Base-by-base conservation (phyloP, 2,113 vertebrate genomes). In the Scomber japonicus region DNA sequence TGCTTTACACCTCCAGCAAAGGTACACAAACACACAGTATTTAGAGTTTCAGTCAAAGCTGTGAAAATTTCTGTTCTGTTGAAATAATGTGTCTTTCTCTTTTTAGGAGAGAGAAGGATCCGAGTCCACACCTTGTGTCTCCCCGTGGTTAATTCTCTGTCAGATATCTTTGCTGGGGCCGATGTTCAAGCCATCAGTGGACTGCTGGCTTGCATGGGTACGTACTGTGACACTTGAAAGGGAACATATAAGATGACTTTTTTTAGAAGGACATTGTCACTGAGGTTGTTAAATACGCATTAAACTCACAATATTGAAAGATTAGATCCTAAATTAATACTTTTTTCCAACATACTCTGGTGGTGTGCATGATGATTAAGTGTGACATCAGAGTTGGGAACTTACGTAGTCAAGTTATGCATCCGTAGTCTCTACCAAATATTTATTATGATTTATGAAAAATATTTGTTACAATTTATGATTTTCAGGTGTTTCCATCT, bases 1-100 rank as follows among this genome's bases (percentile, higher is more conserved):
- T 99, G 53, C 94, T 99, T 11, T 99, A 99, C 91, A 99, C 98
- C 0, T 99, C 98, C 83, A 99, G 98, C 93, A 99, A 98, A 97
- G 98, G 98, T 98, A 87, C 3, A 45, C n/a, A 49, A 0, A 3
- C 19, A 65, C 40, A 46, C 57, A 9, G 35, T 7, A 40, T 40
- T 40, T 9, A 40, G 35, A 40, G 35, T 7, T 40, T 40, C 9
- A 40, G 8, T 40, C 16, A 40, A 61, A 60, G 24, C 27, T 15
- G 10, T 53, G 14, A 44, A 50, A 56, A 17, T 15, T 14, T n/a
- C 4, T 24, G 3, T n/a, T 17, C 40, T 3, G 11, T 31, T 68
- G 4, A 46, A 60, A 79, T 50, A 31, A 45, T 6, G 1, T 4
- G 4, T 3, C 5, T 60, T 62, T 48, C 0, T 21, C 24, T 68